Percentiles rank a stretch among this genome's conserved stretches.
These are phyloP conservation scores for Trichomalopsis sarcophagae DNA, from an alignment of 1,140 invertebrate species.

Conservation along the genomic window DNA sequence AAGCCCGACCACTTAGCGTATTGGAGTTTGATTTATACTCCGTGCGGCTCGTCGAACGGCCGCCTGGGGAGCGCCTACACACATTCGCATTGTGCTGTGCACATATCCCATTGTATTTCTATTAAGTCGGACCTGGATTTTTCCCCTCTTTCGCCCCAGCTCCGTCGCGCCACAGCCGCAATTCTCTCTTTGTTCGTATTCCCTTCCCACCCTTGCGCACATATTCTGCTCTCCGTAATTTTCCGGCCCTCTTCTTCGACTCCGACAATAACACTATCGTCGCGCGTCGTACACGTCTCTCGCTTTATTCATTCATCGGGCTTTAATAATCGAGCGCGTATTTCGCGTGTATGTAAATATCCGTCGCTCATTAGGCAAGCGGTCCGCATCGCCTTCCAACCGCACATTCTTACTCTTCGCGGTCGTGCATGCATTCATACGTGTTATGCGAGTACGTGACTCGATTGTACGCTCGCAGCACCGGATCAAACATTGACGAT, in stretches of 20 bases:
- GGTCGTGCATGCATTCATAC: too few species aligned
- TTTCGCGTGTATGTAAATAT: neutral
- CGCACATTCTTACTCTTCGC: too few species aligned
- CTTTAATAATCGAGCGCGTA: slow-evolving; percentile 44
- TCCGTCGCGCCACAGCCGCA: neutral
- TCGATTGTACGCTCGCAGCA: neutral
- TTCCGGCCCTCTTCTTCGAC: slow-evolving; percentile 20
- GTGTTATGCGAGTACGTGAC: neutral
- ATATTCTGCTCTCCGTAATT: slow-evolving; percentile 34
- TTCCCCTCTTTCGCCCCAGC: neutral
- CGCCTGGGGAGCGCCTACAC: slow-evolving; percentile 35
- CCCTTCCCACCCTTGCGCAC: neutral
- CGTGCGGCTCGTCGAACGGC: slow-evolving; percentile 24
- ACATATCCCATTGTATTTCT: slow-evolving; percentile 37
- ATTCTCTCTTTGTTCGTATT: neutral
- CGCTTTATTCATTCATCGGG: slow-evolving; percentile 42
- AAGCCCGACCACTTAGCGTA: slow-evolving; percentile 49
- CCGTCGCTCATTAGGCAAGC: neutral
- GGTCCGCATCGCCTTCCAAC: neutral
- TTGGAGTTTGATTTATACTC: slow-evolving; percentile 54
- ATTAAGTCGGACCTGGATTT: slow-evolving; percentile 41
- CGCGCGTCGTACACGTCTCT: neutral
- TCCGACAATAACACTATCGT: slow-evolving; percentile 36
- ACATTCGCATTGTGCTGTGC: slow-evolving; percentile 15
- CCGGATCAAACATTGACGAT: neutral